These are phyloP conservation scores for Ammospiza caudacuta DNA, from an alignment of 2,113 vertebrate genomes.

Conservation along the genomic window DNA sequence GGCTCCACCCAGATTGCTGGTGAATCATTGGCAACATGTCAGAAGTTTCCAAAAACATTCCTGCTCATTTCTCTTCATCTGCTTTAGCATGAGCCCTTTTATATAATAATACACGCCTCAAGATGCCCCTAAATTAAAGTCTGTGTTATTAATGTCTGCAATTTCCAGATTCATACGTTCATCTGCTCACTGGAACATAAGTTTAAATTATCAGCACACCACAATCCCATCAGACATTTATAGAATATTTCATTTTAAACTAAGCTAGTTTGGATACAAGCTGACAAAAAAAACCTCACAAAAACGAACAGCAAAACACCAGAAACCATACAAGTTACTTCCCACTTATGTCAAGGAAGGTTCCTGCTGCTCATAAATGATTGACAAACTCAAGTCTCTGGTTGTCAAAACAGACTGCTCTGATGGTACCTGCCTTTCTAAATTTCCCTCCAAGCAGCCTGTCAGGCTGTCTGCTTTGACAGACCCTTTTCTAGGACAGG, in stretches of 20 bases:
- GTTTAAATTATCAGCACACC: background rate
- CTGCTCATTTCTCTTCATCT: background rate
- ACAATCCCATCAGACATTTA: background rate
- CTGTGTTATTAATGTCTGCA: background rate
- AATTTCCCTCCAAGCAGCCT: background rate
- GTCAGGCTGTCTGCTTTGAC: background rate
- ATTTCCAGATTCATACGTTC: background rate
- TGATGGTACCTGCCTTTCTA: background rate
- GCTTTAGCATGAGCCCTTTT: background rate
- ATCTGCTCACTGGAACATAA: background rate
- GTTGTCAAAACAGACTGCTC: constrained; percentile 6
- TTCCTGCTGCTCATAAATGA: background rate
- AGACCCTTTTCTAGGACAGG: background rate
- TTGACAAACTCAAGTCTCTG: background rate
- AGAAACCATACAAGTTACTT: background rate
- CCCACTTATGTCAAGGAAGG: background rate
- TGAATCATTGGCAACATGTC: background rate
- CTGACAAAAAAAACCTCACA: background rate
- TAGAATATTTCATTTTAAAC: background rate
- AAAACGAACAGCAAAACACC: background rate
- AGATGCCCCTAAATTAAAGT: background rate
- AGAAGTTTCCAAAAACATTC: background rate
- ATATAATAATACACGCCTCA: background rate
- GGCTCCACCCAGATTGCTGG: background rate
- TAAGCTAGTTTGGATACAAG: background rate